These are phyloP conservation scores for Aporophyla nigra DNA, from an alignment of 2,888 invertebrate species.

Conservation along the genomic window DNA sequence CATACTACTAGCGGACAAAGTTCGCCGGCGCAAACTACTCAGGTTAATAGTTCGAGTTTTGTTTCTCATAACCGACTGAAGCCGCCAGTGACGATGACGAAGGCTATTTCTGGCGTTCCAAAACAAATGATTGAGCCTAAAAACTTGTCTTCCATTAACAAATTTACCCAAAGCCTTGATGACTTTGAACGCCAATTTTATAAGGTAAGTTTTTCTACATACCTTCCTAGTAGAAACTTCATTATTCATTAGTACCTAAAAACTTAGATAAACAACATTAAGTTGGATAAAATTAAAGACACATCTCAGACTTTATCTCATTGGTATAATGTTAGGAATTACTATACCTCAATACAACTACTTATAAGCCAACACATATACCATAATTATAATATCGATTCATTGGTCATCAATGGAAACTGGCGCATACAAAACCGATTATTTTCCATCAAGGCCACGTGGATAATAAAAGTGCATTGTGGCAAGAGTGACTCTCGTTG, in stretches of 20 bases:
- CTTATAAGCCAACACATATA: background rate
- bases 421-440: background rate
- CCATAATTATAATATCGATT: background rate
- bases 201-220: conserved; percentile 61
- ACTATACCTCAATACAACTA: background rate
- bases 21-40: conserved; percentile 23
- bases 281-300: background rate
- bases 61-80: conserved; percentile 38
- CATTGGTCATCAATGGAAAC: background rate
- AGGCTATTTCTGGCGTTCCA: conserved; percentile 20
- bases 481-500: background rate
- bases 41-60: conserved; percentile 44
- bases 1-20: conserved; percentile 22
- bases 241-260: background rate
- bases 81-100: conserved; percentile 28
- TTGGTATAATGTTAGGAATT: background rate
- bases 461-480: background rate
- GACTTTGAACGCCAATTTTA: conserved; percentile 68
- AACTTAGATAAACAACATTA: background rate
- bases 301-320: background rate
- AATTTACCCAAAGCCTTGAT: conserved; percentile 63
- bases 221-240: background rate
- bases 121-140: conserved; percentile 24
- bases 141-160: conserved; percentile 41
- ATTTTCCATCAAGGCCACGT: background rate